Evolutionary conservation across 2,797 vertebrate genomes (phyloP).

Genomic region (Champsocephalus gunnari): DNA sequence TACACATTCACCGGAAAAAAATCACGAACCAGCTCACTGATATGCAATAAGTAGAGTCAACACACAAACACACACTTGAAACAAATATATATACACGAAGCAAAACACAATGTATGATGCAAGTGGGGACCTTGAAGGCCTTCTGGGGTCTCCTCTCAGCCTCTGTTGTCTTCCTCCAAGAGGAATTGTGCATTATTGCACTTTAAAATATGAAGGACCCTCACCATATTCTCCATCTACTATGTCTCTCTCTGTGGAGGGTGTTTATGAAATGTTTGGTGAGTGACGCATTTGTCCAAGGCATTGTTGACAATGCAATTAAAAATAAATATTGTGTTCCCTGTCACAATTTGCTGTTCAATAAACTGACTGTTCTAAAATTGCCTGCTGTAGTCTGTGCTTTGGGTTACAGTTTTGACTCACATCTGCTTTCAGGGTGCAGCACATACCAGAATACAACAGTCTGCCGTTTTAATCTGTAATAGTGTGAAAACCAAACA

Average conservation of each 20-base stretch:
- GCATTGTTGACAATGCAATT: slow-evolving; percentile 78
- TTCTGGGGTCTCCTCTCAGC: slow-evolving; percentile 52
- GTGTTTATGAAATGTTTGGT: slow-evolving; percentile 66
- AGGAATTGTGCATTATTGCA: slow-evolving; percentile 82
- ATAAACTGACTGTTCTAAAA: slow-evolving; percentile 83
- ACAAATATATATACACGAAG: slow-evolving; percentile 13
- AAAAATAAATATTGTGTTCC: slow-evolving; percentile 71
- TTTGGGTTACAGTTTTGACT: slow-evolving; percentile 3
- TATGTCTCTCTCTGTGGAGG: slow-evolving; percentile 58
- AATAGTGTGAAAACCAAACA: slow-evolving; percentile 43
- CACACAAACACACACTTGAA: slow-evolving; percentile 52
- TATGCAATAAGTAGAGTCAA: slow-evolving; percentile 83
- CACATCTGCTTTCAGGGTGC: slow-evolving; percentile 36
- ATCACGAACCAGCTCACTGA: slow-evolving; percentile 78
- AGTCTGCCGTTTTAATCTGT: background rate
- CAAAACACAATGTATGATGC: slow-evolving; percentile 54
- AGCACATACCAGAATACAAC: slow-evolving; percentile 31
- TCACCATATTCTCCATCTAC: slow-evolving; percentile 48
- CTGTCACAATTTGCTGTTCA: slow-evolving; percentile 85
- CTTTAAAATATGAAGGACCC: slow-evolving; percentile 71
- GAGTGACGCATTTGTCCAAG: slow-evolving; percentile 67
- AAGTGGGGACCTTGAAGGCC: slow-evolving; percentile 63
- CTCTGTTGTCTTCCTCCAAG: slow-evolving; percentile 79
- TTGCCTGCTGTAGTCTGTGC: slow-evolving; percentile 34
- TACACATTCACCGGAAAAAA: slow-evolving; percentile 71